phyloP scores from a whole-genome alignment of 2,888 invertebrate genomes.

The Phania funesta region DNA sequence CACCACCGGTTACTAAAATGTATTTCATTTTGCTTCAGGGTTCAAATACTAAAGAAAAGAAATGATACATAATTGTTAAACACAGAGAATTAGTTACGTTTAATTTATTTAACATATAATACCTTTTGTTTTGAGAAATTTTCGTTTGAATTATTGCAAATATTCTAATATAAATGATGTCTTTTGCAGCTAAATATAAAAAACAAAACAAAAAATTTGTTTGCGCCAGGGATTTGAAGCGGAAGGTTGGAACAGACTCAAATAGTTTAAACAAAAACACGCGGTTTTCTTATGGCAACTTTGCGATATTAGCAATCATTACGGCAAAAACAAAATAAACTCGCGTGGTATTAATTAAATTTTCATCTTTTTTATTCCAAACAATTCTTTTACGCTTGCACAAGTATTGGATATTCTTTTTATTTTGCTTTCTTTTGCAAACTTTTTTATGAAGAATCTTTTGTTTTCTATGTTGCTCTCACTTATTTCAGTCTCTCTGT shows the following conservation, averaged over 20 bases:
- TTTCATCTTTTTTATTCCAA: background rate
- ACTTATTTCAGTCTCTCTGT: too few relatives aligned
- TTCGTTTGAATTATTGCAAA: background rate
- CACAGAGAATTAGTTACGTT: background rate
- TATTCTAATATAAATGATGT: conserved; percentile 1
- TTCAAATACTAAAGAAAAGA: background rate
- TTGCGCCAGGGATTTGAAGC: background rate
- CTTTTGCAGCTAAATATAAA: background rate
- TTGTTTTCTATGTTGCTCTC: too few relatives aligned
- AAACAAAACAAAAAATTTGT: conserved; percentile 29
- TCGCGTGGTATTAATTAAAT: background rate
- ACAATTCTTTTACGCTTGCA: background rate
- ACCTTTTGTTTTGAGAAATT: conserved; percentile 6
- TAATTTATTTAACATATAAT: background rate
- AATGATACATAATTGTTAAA: background rate
- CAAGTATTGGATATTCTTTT: too few relatives aligned
- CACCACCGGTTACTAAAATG: conserved; percentile 98
- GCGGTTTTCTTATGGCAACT: conserved; percentile 20
- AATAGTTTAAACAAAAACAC: conserved; percentile 23
- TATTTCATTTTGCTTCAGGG: conserved; percentile 90
- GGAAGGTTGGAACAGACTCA: background rate
- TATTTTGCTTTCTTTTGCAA: too few relatives aligned
- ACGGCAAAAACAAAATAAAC: background rate
- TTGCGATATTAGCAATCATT: background rate
- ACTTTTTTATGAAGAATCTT: too few relatives aligned